These are phyloP conservation scores for Alosa alosa DNA, from an alignment of 2,113 vertebrate genomes.

Conservation along the genomic window DNA sequence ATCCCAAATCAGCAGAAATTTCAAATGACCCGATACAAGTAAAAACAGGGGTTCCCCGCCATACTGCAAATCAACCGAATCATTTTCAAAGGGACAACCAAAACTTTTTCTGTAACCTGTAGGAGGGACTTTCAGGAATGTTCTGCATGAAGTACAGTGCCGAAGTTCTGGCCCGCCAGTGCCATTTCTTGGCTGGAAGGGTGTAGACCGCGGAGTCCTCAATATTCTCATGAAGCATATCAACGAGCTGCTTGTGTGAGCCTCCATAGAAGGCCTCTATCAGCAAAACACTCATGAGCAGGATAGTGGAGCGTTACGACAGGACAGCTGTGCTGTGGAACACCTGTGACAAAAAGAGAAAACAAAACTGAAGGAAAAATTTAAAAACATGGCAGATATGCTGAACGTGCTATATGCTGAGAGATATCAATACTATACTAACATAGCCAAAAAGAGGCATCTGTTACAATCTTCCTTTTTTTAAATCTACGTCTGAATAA, in stretches of 20 bases:
- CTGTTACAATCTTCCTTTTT: not conserved
- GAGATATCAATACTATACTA: too few relatives aligned
- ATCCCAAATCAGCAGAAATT: not conserved
- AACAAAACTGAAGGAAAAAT: not conserved
- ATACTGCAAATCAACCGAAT: not conserved
- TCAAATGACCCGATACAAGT: not conserved
- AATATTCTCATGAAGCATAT: slow-evolving; percentile 81
- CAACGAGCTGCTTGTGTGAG: slow-evolving; percentile 91
- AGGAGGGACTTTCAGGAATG: slow-evolving; percentile 72
- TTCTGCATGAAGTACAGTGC: slow-evolving; percentile 88
- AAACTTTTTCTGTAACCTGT: slow-evolving; percentile 74
- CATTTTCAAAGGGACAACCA: not conserved
- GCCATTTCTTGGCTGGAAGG: slow-evolving; percentile 95
- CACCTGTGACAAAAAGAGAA: not conserved
- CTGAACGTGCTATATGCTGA: not conserved
- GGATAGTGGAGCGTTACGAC: not conserved
- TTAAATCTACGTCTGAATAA: not conserved
- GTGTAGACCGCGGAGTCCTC: slow-evolving; percentile 73
- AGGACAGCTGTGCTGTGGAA: not conserved
- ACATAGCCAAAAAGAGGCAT: not conserved
- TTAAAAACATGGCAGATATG: too few relatives aligned
- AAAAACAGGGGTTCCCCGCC: not conserved
- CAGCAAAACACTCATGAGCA: slow-evolving; percentile 77
- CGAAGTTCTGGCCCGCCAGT: slow-evolving; percentile 88
- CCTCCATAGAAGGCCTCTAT: slow-evolving; percentile 92